Percentiles rank a stretch among this genome's conserved stretches.
Conservation (phyloP, 2,113 vertebrate genomes). For the Ochotona curzoniae region DNA sequence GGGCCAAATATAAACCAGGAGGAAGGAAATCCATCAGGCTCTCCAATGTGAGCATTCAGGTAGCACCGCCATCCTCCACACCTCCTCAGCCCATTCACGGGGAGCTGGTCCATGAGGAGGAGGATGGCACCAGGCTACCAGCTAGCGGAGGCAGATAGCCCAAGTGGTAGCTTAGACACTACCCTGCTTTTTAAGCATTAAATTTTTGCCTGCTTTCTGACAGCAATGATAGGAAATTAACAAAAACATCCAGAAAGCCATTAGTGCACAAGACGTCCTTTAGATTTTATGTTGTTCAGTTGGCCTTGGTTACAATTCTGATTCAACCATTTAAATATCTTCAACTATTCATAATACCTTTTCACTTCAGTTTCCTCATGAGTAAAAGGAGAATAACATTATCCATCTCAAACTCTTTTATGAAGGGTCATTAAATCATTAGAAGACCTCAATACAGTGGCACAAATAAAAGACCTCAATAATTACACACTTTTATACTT, state of each 20-base stretch:
- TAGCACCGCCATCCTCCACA: too few relatives aligned
- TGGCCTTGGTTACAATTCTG: not conserved
- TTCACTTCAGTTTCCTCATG: not conserved
- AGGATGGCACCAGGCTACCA: too few relatives aligned
- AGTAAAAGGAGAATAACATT: not conserved
- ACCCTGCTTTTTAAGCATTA: not conserved
- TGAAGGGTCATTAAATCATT: conserved; percentile 16
- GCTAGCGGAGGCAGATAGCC: too few relatives aligned
- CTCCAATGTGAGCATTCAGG: too few relatives aligned
- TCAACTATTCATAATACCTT: not conserved
- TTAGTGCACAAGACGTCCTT: not conserved
- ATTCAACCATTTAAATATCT: not conserved
- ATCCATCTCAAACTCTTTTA: not conserved
- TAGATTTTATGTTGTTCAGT: not conserved
- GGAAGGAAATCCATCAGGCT: too few relatives aligned
- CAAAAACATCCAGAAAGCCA: not conserved
- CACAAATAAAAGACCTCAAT: not conserved
- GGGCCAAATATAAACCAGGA: too few relatives aligned
- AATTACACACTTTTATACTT: not conserved
- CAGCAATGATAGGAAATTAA: not conserved
- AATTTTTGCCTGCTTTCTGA: not conserved
- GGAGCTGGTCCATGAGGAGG: too few relatives aligned
- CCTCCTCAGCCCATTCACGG: too few relatives aligned
- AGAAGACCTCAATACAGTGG: not conserved
- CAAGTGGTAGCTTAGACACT: too few relatives aligned